Conservation (phyloP, 2,888 invertebrate genomes). For the Lycocerus yunnanus region DNA sequence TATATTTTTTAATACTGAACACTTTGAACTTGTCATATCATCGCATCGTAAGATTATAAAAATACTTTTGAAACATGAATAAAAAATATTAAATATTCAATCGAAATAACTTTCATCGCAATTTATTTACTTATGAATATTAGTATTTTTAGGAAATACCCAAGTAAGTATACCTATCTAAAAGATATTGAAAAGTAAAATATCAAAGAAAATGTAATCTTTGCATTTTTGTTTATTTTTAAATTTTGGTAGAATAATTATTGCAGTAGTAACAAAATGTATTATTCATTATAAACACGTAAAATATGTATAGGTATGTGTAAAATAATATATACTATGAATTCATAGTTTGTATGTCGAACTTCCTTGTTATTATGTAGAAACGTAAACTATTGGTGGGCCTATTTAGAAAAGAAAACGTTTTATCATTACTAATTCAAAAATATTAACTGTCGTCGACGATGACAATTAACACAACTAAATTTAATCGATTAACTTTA, state of each 20-base stretch:
- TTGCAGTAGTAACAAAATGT: background rate
- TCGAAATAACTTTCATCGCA: background rate
- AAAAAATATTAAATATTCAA: background rate
- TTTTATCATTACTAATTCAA: background rate
- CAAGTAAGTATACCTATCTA: background rate
- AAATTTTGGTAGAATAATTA: background rate
- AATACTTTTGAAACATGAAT: background rate
- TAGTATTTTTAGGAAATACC: background rate
- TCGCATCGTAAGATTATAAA: background rate
- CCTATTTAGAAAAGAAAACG: background rate
- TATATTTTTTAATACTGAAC: background rate
- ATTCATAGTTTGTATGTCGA: background rate
- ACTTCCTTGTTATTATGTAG: background rate
- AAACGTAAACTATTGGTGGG: background rate
- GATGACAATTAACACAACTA: background rate
- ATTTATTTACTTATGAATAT: background rate
- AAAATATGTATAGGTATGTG: background rate
- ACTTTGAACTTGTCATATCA: background rate
- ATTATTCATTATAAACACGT: background rate
- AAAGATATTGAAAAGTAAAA: background rate
- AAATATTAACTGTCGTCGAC: background rate
- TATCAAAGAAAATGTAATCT: background rate
- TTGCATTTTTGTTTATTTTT: background rate
- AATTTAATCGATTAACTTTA: background rate
- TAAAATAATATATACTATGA: background rate